Evolutionary conservation across 2,888 invertebrate genomes (phyloP).

Genomic region (Pomacea canaliculata): DNA sequence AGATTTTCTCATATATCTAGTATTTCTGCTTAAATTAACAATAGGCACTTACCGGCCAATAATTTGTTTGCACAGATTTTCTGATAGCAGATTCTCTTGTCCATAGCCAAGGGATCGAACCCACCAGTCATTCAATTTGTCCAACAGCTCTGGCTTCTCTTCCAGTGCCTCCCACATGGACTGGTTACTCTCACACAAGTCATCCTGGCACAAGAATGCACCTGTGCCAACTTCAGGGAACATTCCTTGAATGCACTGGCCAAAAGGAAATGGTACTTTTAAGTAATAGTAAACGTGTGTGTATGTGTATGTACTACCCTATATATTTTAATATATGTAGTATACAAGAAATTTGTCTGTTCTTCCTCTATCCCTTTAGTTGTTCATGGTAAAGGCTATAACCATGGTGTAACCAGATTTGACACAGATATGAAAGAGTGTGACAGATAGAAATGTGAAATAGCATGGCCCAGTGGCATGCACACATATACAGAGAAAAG

Average conservation of each 20-base stretch:
- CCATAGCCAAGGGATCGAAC: constrained; percentile 7
- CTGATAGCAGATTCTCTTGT: neutral
- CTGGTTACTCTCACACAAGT: constrained; percentile 19
- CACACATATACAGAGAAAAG: too few relatives aligned
- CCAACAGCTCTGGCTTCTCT: neutral
- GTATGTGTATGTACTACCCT: too few relatives aligned
- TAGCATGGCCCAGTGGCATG: neutral
- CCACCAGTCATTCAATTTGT: constrained; percentile 27
- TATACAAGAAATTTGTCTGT: too few relatives aligned
- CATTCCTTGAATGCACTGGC: constrained; percentile 17
- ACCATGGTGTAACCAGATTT: too few relatives aligned
- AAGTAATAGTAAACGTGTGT: too few relatives aligned
- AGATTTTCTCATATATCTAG: neutral
- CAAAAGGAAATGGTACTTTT: too few relatives aligned
- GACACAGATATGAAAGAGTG: too few relatives aligned
- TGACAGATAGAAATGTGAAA: neutral
- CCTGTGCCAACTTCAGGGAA: constrained; percentile 14
- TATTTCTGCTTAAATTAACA: neutral
- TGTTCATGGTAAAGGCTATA: too few relatives aligned
- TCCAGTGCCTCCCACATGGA: constrained; percentile 25
- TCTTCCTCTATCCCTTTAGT: too few relatives aligned
- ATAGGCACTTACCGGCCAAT: constrained; percentile 25
- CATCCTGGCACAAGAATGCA: constrained; percentile 29
- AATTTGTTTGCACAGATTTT: constrained; percentile 25
- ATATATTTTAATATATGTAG: too few relatives aligned